Base-by-base conservation (phyloP, 2,113 vertebrate species). In the Anguilla japonica region DNA sequence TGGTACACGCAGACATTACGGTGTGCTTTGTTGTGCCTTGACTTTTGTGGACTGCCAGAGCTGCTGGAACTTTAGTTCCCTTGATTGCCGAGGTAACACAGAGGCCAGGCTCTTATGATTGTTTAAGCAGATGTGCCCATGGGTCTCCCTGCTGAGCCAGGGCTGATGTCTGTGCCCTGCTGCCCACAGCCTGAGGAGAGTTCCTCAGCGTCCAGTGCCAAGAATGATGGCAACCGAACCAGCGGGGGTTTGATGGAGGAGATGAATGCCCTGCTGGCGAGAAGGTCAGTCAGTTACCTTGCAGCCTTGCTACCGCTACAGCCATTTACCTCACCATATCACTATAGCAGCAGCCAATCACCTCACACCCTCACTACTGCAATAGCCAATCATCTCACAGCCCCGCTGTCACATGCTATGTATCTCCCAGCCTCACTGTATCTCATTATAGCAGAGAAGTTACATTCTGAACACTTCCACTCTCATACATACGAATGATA, bases 181-280 rank as follows among this genome's bases (percentile, higher is more conserved):
- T 80, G 75, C 84, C 85, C 40, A 15, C 92, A 99, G 98, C 93
- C 97, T 86, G 98, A 99, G 89, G 98, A 99, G 46, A 93, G 84
- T 88, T 92, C 93, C 85, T 92, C 94, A 84, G 94, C 88, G 0
- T 96, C 97, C 14, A 96, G 95, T 93, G 94, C 96, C 50, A 99
- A 99, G 94, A 97, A 96, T 0, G 98, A 99, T 88, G 96, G 96
- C 95, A 99, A 97, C 95, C 95, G 98, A 90, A 97, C 97, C 2
- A 99, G 98, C 87, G 97, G 97, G 16, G 98, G 98, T 16, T 95
- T 99, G 92, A 99, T 99, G 98, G 98, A 99, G 92, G 98, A 99
- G 93, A 99, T 99, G 98, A 99, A 99, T 92, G 98, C 98, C 85
- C 96, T 99, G 86, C 93, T 99, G 93, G 98, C 98, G 29, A 97